Base-by-base conservation (phyloP, 2,888 invertebrate genomes). In the Epinotia ramella region DNA sequence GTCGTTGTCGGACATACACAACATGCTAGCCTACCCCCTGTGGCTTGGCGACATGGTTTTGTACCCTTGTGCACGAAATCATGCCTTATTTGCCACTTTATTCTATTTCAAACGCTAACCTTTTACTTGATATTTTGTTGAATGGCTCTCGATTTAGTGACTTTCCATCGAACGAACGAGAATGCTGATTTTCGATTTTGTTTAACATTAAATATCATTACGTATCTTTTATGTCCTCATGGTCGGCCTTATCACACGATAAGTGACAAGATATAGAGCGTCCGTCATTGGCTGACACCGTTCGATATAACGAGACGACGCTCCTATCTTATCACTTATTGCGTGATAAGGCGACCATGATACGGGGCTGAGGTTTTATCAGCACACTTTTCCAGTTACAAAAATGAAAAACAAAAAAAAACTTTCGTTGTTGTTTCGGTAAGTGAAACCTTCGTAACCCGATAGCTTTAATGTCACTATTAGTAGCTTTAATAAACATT, bases 41-140 rank as follows among this genome's bases (percentile, higher is more conserved):
- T 28, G 53, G 66, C 28, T 66, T 11, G 28, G 18, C 49, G 53
- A 66, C 53, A 66, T 66, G 33, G 18, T 66, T 53, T 66, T 53
- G 53, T 53, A 66, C 66, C 66, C 66, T 53, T 33, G 66, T 46
- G 28, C 66, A 66, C 53, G 66, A 66, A 46, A 53, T 33, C 9
- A 18, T 12, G 28, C 53, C 66, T 53, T 66, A 66, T 66, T 33
- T 33, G 66, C 33, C 28, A 33, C 28, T 64, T 49, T 53, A 53
- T 53, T 53, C 6, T 49, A 20, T 53, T 24, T 53, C 16, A 53
- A 66, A 28, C 28, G 63, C n/a, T 66, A 53, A 53, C 66, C 66
- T 53, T 66, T 66, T 66, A 53, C 66, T 33, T 66, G 53, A 53
- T 53, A 53, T 66, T 66, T 57, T 66, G 12, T 66, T 28, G 53